Evolutionary conservation across 2,888 invertebrate genomes (phyloP).

Genomic region (Colletes collaris): DNA sequence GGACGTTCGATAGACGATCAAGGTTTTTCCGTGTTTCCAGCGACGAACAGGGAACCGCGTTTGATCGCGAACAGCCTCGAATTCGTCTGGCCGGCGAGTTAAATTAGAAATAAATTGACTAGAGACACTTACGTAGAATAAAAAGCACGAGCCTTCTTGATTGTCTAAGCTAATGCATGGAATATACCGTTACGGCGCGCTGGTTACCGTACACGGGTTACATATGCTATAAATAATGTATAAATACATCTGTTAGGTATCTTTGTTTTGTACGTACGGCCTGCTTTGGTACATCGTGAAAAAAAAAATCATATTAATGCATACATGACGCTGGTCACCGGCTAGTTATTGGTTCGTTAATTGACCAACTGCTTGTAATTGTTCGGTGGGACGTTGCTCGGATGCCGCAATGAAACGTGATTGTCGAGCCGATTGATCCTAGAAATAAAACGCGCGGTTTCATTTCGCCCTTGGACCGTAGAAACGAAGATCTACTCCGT

Average conservation of each 20-base stretch:
- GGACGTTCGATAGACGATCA: neutral
- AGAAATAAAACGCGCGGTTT: slow-evolving; percentile 3
- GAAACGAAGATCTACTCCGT: neutral
- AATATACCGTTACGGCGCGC: slow-evolving; percentile 42
- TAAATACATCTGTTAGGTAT: slow-evolving; percentile 42
- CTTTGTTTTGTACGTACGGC: slow-evolving; percentile 61
- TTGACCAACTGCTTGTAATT: neutral
- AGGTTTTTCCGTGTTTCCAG: neutral
- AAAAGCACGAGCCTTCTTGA: slow-evolving; percentile 77
- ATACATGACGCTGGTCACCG: neutral
- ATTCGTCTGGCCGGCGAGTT: slow-evolving; percentile 25
- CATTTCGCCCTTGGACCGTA: neutral
- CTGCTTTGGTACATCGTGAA: slow-evolving; percentile 57
- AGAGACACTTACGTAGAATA: slow-evolving; percentile 64
- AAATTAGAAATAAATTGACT: slow-evolving; percentile 62
- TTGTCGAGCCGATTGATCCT: slow-evolving; percentile 22
- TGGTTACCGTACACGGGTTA: slow-evolving; percentile 23
- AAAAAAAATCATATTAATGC: slow-evolving; percentile 10
- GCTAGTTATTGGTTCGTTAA: slow-evolving; percentile 9
- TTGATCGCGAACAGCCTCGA: neutral
- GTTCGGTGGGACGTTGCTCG: neutral
- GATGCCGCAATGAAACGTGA: slow-evolving; percentile 13
- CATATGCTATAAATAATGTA: slow-evolving; percentile 55
- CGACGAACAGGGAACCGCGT: neutral
- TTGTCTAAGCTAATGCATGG: slow-evolving; percentile 67